These are phyloP conservation scores for Ylistrum balloti DNA, from an alignment of 1,140 invertebrate species.

Conservation along the genomic window DNA sequence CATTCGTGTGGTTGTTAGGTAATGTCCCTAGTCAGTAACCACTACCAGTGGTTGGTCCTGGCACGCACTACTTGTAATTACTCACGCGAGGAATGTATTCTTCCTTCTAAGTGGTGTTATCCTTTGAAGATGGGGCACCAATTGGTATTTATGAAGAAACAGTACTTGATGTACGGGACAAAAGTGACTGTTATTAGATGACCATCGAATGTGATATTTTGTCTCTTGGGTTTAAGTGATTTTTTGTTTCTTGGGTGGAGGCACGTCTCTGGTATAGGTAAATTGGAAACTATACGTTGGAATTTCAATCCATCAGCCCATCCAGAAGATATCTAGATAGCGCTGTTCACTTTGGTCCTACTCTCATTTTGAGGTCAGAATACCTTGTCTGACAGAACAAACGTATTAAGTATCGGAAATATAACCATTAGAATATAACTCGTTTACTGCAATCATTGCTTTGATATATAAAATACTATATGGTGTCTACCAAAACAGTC, in stretches of 20 bases:
- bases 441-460: no score
- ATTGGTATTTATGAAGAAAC: not conserved
- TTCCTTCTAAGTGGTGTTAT: not conserved
- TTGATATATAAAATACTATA: no score
- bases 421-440: no score
- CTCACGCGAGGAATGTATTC: not conserved
- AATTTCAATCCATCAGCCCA: no score
- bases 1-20: not conserved
- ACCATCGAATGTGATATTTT: not conserved
- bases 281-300: no score
- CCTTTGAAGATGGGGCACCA: not conserved
- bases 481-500: no score
- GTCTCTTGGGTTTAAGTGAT: not conserved
- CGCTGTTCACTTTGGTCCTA: no score
- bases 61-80: not conserved
- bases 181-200: not conserved
- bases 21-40: not conserved
- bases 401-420: no score
- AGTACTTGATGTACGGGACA: not conserved
- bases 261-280: no score
- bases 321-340: no score
- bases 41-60: not conserved
- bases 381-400: no score
- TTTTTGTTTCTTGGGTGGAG: not conserved
- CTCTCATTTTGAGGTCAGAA: no score